Conservation (phyloP, 1,140 invertebrate genomes). For the Eumeta japonica region DNA sequence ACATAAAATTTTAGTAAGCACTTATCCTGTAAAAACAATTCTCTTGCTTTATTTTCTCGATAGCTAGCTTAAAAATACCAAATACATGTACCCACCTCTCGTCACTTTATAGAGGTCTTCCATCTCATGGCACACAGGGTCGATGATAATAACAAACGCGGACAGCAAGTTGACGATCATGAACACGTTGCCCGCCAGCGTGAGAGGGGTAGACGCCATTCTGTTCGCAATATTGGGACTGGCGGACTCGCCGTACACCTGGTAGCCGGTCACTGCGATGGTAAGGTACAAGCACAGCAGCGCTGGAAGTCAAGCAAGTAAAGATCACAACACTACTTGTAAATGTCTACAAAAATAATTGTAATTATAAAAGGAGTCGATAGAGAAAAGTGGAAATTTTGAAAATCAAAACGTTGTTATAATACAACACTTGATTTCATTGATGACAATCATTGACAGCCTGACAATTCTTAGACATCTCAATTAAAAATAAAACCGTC, state of each 20-base stretch:
- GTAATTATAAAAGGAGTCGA: no score
- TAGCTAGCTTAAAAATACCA: constrained; percentile 2
- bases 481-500: no score
- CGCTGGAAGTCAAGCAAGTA: constrained; percentile 49
- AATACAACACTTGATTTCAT: no score
- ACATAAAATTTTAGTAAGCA: no score
- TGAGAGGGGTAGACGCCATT: constrained; percentile 48
- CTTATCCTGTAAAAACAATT: no score
- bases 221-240: constrained; percentile 58
- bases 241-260: constrained; percentile 61
- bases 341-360: no score
- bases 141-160: constrained; percentile 67
- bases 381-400: no score
- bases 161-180: constrained; percentile 64
- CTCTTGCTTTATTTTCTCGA: no score
- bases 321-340: no score
- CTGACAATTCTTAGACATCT: no score
- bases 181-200: constrained; percentile 59
- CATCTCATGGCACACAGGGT: constrained; percentile 68
- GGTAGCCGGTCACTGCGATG: constrained; percentile 59
- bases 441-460: no score
- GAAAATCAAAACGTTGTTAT: no score
- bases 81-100: constrained; percentile 53
- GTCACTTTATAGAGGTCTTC: constrained; percentile 68
- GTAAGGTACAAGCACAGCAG: constrained; percentile 62